Conservation (phyloP, 64 coral and sea anemone genomes). For the Montipora capricornis region DNA sequence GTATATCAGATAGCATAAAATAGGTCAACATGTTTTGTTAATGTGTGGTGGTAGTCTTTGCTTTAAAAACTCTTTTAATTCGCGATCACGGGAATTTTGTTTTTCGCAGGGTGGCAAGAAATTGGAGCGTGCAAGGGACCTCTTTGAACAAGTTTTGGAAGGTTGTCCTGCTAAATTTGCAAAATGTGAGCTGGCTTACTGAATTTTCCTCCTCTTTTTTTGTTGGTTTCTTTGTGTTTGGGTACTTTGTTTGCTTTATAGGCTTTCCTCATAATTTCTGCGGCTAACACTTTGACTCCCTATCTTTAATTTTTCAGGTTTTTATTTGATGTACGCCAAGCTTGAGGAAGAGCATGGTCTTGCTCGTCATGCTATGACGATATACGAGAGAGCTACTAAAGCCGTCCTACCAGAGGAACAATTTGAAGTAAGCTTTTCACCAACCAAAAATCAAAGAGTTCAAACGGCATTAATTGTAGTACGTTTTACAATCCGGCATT, state of each 20-base stretch:
- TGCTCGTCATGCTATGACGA: constrained; percentile 96
- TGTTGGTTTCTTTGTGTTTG: neutral
- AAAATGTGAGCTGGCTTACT: constrained; percentile 52
- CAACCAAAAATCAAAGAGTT: no score
- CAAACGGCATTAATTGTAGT: no score
- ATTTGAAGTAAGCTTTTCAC: constrained; percentile 78
- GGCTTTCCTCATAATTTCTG: neutral
- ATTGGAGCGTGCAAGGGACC: constrained; percentile 89
- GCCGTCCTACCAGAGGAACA: constrained; percentile 92
- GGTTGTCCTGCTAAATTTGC: constrained; percentile 97
- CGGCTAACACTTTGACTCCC: neutral
- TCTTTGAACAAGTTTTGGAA: constrained; percentile 98
- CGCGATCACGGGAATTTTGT: no score
- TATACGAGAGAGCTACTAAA: constrained; percentile 95
- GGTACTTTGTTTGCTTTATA: neutral
- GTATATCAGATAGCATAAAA: no score
- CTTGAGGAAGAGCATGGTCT: constrained; percentile 99
- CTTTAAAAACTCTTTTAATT: neutral
- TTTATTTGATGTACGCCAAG: constrained; percentile 94
- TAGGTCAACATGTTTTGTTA: neutral
- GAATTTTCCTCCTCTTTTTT: neutral
- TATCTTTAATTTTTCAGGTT: constrained; percentile 43
- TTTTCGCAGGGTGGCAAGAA: constrained; percentile 86
- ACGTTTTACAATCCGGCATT: no score
- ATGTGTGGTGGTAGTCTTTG: neutral